A percentile compares a stretch with the other conserved stretches of the same genome.
These are phyloP conservation scores for Erebia palarica DNA, from an alignment of 2,888 invertebrate species.

Conservation along the genomic window DNA sequence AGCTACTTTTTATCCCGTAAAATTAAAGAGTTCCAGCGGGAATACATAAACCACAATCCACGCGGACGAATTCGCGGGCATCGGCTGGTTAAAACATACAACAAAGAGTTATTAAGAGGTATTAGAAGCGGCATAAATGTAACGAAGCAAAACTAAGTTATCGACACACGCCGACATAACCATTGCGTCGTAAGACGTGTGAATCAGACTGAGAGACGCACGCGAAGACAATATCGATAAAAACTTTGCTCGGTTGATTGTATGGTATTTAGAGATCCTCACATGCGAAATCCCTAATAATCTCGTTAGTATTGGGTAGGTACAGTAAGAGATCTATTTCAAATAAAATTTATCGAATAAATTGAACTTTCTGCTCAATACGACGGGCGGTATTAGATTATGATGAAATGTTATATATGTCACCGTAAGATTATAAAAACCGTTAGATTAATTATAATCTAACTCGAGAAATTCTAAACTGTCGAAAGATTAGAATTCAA, in stretches of 20 bases:
- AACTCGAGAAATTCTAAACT: too few species aligned
- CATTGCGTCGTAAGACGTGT: constrained; percentile 55
- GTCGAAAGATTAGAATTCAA: too few species aligned
- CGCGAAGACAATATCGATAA: constrained; percentile 46
- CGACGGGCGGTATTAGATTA: too few species aligned
- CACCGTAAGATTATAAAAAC: too few species aligned
- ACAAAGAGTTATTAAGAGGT: constrained; percentile 17
- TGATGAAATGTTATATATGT: too few species aligned
- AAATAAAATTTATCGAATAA: background rate
- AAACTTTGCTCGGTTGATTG: constrained; percentile 33
- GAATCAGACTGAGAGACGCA: constrained; percentile 72
- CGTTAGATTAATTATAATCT: too few species aligned
- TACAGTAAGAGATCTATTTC: background rate
- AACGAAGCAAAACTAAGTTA: constrained; percentile 29
- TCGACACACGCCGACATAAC: constrained; percentile 30
- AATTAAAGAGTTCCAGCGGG: too few species aligned
- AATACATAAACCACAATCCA: too few species aligned
- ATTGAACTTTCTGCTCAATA: background rate
- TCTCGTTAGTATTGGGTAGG: background rate
- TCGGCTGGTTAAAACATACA: background rate
- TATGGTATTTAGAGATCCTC: constrained; percentile 17
- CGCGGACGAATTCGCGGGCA: too few species aligned
- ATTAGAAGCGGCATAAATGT: constrained; percentile 7
- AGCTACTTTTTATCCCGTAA: too few species aligned
- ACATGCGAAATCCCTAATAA: constrained; percentile 2